Percentiles rank a stretch among this genome's conserved stretches.
phyloP scores from a whole-genome alignment of 2,797 vertebrate species.

The Coracias cyanogaster region DNA sequence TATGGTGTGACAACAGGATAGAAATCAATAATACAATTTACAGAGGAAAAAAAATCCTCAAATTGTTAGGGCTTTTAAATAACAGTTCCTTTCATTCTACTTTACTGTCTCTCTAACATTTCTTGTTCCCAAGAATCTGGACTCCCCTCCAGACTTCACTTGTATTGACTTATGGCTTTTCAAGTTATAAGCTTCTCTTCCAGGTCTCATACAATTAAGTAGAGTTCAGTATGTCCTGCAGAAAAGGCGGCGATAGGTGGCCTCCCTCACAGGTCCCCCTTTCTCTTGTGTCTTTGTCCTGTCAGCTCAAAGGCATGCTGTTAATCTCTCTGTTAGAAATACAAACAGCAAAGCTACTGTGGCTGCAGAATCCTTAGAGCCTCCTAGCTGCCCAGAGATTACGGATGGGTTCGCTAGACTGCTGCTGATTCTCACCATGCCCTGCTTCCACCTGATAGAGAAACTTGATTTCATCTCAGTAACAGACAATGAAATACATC shows the following conservation, averaged over 20 bases:
- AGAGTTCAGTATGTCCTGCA: neutral
- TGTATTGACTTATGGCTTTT: neutral
- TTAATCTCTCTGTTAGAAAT: slow-evolving; percentile 2
- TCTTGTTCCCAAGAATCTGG: neutral
- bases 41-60: neutral
- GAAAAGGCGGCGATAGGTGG: neutral
- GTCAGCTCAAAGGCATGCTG: neutral
- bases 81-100: neutral
- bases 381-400: neutral
- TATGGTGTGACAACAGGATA: neutral
- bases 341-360: neutral
- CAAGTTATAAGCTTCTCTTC: neutral
- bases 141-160: neutral
- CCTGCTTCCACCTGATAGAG: neutral
- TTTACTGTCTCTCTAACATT: neutral
- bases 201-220: neutral
- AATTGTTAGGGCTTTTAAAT: neutral
- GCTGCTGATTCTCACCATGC: neutral
- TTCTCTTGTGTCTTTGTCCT: neutral
- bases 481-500: neutral
- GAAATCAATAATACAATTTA: neutral
- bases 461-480: neutral
- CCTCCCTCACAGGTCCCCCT: neutral
- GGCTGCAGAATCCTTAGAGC: neutral
- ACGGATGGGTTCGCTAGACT: neutral